These are phyloP conservation scores for Montipora foliosa DNA, from an alignment of 64 coral and sea anemone genomes.

Conservation along the genomic window DNA sequence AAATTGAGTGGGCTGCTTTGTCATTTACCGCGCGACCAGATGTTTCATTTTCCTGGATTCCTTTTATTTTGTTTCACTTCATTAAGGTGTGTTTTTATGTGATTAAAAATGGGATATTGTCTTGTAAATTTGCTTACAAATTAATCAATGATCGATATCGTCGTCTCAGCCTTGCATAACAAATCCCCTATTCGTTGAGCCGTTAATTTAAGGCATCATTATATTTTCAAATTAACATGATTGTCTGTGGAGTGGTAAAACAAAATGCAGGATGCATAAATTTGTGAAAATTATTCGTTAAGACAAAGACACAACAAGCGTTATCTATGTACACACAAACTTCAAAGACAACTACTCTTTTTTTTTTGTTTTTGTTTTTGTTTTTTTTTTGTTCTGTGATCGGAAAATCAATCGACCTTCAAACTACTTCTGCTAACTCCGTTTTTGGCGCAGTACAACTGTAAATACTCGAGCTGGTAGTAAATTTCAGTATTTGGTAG, in stretches of 20 bases:
- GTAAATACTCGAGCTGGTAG: neutral
- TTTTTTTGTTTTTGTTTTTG: neutral
- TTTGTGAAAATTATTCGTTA: neutral
- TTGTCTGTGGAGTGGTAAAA: neutral
- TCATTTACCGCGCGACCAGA: slow-evolving; percentile 14
- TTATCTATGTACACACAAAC: neutral
- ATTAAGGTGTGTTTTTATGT: slow-evolving; percentile 50
- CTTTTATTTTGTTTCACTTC: slow-evolving; percentile 42
- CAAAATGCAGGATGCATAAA: neutral
- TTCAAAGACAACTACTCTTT: neutral
- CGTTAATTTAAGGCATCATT: slow-evolving; percentile 1
- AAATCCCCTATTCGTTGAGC: neutral
- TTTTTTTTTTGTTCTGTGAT: neutral
- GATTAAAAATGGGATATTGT: slow-evolving; percentile 8
- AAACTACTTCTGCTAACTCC: neutral
- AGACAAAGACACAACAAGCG: neutral
- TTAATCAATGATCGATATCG: slow-evolving; percentile 1
- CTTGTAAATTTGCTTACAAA: slow-evolving; percentile 1
- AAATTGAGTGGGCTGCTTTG: slow-evolving; percentile 49
- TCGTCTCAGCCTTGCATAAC: neutral
- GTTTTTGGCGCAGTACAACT: neutral
- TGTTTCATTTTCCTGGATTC: slow-evolving; percentile 34
- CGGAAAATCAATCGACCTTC: neutral
- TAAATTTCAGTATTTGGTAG: neutral
- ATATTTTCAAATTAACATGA: neutral